Evolutionary conservation across 1,140 invertebrate genomes (phyloP).

Genomic region (Lycorma delicatula): DNA sequence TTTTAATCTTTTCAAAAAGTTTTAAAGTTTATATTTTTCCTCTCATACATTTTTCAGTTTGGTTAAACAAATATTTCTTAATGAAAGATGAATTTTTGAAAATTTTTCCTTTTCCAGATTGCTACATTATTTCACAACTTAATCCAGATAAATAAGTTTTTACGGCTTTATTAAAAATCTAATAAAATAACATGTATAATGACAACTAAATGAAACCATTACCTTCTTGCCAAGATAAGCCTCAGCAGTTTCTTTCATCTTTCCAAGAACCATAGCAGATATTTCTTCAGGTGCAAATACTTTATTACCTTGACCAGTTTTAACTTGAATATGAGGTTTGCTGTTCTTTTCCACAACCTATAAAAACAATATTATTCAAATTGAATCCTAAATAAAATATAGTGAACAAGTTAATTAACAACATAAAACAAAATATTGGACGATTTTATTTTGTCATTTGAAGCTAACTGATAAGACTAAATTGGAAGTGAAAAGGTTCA

Average conservation of each 20-base stretch:
- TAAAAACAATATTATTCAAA: no score
- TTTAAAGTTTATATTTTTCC: no score
- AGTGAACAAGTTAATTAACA: no score
- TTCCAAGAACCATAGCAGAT: slow-evolving; percentile 92
- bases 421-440: no score
- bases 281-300: slow-evolving; percentile 95
- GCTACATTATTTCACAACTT: background rate
- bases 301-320: slow-evolving; percentile 64
- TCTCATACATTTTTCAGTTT: no score
- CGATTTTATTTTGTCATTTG: no score
- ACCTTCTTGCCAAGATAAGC: slow-evolving; percentile 88
- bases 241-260: slow-evolving; percentile 98
- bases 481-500: no score
- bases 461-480: no score
- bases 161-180: background rate
- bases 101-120: background rate
- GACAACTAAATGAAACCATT: background rate
- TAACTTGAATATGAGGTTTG: slow-evolving; percentile 76
- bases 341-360: slow-evolving; percentile 77
- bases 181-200: background rate
- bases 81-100: no score
- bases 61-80: no score
- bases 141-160: background rate
- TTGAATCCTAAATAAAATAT: no score
- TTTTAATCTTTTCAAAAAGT: no score